A percentile compares a stretch with the other conserved stretches of the same genome.
Evolutionary conservation across 2,888 invertebrate species (phyloP).

Genomic region (Andricus curvator): DNA sequence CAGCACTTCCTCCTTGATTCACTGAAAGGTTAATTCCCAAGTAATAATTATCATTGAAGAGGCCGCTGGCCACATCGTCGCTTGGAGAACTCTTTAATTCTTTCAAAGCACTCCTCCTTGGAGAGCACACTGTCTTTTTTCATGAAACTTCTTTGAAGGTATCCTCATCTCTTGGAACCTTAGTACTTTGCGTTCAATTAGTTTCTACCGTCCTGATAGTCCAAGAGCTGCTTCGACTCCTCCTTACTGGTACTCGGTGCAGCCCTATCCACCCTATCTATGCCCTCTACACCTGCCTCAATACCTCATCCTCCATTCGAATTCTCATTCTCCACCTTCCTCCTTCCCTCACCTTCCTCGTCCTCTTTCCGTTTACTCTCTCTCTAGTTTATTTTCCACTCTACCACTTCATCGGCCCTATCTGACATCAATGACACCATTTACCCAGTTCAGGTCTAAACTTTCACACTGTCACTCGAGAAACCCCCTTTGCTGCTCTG

Average conservation of each 20-base stretch:
- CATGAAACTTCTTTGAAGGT: conserved; percentile 55
- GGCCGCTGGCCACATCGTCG: conserved; percentile 49
- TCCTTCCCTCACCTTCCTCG: conserved; percentile 32
- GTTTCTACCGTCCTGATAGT: conserved; percentile 53
- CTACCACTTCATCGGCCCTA: conserved; percentile 60
- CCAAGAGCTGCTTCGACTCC: conserved; percentile 47
- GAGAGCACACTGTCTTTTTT: conserved; percentile 46
- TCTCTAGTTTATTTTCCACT: conserved; percentile 65
- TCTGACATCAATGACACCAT: conserved; percentile 67
- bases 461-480: conserved; percentile 51
- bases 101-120: conserved; percentile 56
- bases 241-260: not conserved
- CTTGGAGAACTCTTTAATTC: conserved; percentile 56
- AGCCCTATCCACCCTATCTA: conserved; percentile 18
- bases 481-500: conserved; percentile 23
- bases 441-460: conserved; percentile 59
- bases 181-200: conserved; percentile 61
- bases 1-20: not conserved
- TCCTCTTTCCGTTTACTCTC: conserved; percentile 47
- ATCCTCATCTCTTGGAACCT: conserved; percentile 55
- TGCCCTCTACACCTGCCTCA: conserved; percentile 21
- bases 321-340: conserved; percentile 38
- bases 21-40: conserved; percentile 25
- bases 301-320: conserved; percentile 47
- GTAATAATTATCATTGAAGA: conserved; percentile 29